Base-by-base conservation (phyloP, 2,888 invertebrate species). In the Pegoplata infirma region DNA sequence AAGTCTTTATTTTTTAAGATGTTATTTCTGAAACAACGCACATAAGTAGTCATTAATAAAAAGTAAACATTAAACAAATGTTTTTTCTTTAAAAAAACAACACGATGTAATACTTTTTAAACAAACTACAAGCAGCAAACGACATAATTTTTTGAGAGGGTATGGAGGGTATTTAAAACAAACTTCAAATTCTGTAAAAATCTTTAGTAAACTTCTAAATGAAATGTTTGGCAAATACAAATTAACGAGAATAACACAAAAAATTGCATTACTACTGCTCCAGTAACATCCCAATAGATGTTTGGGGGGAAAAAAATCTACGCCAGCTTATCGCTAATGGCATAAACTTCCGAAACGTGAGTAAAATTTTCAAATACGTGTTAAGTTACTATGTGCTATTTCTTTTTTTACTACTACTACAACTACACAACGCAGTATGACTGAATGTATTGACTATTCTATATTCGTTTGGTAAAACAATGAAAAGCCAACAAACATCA, bases 311-410 rank as follows among this genome's bases (percentile, higher is more conserved):
- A 63, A 55, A 67, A 49, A 72, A 80, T 74, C 78, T 73, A 76
- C 80, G 86, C 85, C 84, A 86, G 85, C 87, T 86, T 86, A 86
- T 85, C 86, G 88, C 86, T 86, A 87, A 87, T 86, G 88, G 88
- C 86, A 87, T 85, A 88, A 88, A 88, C 87, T 87, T 86, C 86
- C 86, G 84, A 82, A 82, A 87, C 87, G 88, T 88, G 87, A 85
- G 84, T 78, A 75, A 83, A 87, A 87, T 87, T 69, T 61, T 55
- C 58, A 69, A 78, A 78, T 78, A 74, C 64, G 66, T 74, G 69
- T 40, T 69, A 64, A 77, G 63, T 25, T 47, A 78, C 53, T 59
- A 19, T 10, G 47, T 10, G 14, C n/a, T n/a, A n/a, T n/a, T n/a
- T n/a, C n/a, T n/a, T n/a, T n/a, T n/a, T n/a, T n/a, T n/a, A n/a